Evolutionary conservation across 2,888 invertebrate species (phyloP), one percentile per base, ranked within the genome.

Genomic region (Macrosoma leucophasiata): DNA sequence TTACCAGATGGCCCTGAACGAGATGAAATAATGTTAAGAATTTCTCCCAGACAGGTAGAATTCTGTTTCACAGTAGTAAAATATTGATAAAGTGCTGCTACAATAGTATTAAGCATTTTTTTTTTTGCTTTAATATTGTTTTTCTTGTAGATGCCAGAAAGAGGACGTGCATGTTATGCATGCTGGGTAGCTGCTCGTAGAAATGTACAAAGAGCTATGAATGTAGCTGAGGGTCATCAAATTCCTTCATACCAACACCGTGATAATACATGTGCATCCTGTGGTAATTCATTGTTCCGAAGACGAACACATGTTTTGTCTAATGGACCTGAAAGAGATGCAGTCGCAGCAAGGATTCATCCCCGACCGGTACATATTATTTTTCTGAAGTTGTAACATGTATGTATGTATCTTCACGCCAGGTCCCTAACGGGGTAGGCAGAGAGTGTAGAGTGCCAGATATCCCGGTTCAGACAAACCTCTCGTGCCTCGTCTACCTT

Each of bases 171-270:
- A 9, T 35, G 35, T 21, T 35, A 30, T 26, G 35, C 26, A 12
- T 35, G 30, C 30, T 35, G 35, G 35, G 30, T 35, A 3, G 1
- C 14, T 11, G 29, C 34, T 13, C 25, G 34, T 8, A 34, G 34
- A 34, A 34, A 34, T 29, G 29, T 29, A 10, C 29, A 34, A 34
- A 25, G 29, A 24, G 34, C 34, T 8, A 13, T 10, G 3, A 34
- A 24, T 6, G 14, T 23, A 20, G 29, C 7, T 9, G 9, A 22
- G 7, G 3, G 13, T 13, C 23, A 23, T 12, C 5, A 11, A 23
- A 13, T 9, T 3, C 7, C 23, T 23, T 10, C 23, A 3, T 7
- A 23, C 11, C 23, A 23, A 13, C 3, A 9, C 13, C 6, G n/a
- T 18, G 30, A 17, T 17, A 7, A 5, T 17, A n/a, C n/a, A n/a